Evolutionary conservation across 1,140 invertebrate genomes (phyloP).

Genomic region (Micrasema longulum): DNA sequence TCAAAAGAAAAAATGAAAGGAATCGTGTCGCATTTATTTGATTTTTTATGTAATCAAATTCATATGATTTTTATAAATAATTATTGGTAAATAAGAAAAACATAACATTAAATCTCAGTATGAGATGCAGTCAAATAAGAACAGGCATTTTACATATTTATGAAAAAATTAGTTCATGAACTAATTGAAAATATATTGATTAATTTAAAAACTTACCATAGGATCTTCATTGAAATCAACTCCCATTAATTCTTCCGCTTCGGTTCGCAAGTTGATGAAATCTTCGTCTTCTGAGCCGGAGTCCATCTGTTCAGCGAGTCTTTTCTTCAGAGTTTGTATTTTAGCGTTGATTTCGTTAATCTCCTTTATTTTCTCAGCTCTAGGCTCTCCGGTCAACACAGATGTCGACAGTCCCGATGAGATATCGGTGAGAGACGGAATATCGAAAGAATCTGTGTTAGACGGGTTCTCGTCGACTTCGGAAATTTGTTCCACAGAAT

Average conservation of each 20-base stretch:
- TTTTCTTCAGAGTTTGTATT: conserved; percentile 68
- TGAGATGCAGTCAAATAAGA: no score
- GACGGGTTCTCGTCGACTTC: neutral
- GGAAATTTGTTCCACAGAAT: conserved; percentile 56
- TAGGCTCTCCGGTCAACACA: conserved; percentile 43
- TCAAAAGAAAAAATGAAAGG: no score
- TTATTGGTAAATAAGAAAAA: no score
- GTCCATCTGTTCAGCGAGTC: conserved; percentile 67
- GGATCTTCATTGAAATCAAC: conserved; percentile 46
- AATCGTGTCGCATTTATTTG: no score
- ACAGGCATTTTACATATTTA: no score
- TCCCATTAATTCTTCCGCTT: conserved; percentile 56
- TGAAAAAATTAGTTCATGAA: no score
- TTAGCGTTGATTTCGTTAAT: conserved; percentile 69
- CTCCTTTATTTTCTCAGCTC: conserved; percentile 63
- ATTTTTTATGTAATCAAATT: no score
- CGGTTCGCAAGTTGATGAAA: conserved; percentile 71
- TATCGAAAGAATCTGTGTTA: conserved; percentile 59
- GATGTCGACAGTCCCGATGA: conserved; percentile 53
- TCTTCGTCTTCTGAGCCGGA: conserved; percentile 72
- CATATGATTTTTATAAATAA: no score
- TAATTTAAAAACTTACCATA: no score
- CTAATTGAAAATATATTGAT: no score
- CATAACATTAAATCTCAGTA: no score
- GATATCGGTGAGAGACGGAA: conserved; percentile 64